Conservation (phyloP, 2,797 vertebrate species). For the Chrosomus eos region DNA sequence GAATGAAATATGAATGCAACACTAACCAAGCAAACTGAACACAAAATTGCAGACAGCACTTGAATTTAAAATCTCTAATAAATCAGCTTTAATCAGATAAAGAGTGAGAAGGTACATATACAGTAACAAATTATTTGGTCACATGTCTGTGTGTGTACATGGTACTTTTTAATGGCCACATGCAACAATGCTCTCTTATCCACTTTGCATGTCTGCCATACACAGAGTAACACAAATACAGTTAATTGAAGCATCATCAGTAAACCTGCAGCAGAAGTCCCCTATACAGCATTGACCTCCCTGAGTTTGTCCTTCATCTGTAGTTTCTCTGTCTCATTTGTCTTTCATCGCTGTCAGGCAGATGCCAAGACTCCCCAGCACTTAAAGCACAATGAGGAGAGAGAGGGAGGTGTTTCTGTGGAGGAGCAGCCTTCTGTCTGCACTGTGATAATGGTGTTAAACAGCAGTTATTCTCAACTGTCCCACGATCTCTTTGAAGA, state of each 20-base stretch:
- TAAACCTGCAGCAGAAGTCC: slow-evolving; percentile 20
- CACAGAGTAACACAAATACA: background rate
- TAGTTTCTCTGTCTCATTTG: slow-evolving; percentile 54
- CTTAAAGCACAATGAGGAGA: slow-evolving; percentile 35
- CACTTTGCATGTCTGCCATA: background rate
- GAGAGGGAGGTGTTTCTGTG: slow-evolving; percentile 54
- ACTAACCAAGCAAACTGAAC: too few species aligned
- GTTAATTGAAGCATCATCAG: background rate
- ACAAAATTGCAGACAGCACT: too few species aligned
- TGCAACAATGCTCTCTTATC: background rate
- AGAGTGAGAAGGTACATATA: too few species aligned
- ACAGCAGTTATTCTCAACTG: slow-evolving; percentile 45
- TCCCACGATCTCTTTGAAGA: slow-evolving; percentile 17
- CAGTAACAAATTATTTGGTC: background rate
- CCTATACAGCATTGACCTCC: slow-evolving; percentile 20
- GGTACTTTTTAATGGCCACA: background rate
- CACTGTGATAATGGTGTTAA: slow-evolving; percentile 62
- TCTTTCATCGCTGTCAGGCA: slow-evolving; percentile 36
- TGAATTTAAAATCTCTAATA: background rate
- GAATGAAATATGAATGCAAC: too few species aligned
- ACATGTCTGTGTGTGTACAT: background rate
- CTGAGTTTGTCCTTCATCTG: slow-evolving; percentile 41
- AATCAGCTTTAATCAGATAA: too few species aligned
- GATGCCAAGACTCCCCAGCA: slow-evolving; percentile 43
- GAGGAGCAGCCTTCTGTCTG: slow-evolving; percentile 44